Percentiles rank a stretch among this genome's conserved stretches.
Evolutionary conservation across 2,797 vertebrate genomes (phyloP).

Genomic region (Bradypus variegatus): DNA sequence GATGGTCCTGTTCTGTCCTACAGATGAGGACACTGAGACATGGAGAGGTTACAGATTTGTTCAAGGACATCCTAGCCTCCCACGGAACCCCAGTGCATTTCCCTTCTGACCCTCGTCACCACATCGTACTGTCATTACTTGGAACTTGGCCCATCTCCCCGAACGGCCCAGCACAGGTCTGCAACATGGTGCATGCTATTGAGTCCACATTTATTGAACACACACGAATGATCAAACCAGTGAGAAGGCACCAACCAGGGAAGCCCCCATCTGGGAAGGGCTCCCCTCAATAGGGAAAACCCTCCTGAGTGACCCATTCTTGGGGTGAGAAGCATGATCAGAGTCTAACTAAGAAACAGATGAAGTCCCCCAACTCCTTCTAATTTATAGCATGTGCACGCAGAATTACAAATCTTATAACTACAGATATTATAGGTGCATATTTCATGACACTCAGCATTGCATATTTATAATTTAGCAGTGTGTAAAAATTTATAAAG

Average conservation of each 20-base stretch:
- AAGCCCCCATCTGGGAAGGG: not conserved
- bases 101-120: too few species aligned
- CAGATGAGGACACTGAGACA: not conserved
- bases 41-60: not conserved
- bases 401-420: not conserved
- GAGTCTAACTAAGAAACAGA: not conserved
- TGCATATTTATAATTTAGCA: slow-evolving; percentile 54
- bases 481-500: slow-evolving; percentile 59
- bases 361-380: not conserved
- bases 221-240: not conserved
- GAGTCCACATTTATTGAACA: not conserved
- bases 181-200: rapidly evolving
- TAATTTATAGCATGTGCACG: not conserved
- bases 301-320: not conserved
- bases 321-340: not conserved
- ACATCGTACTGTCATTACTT: rapidly evolving
- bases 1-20: not conserved
- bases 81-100: not conserved
- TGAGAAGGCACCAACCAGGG: not conserved
- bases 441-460: slow-evolving; percentile 26
- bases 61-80: not conserved
- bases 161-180: not conserved
- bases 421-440: not conserved
- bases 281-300: not conserved
- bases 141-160: not conserved